A percentile compares a stretch with the other conserved stretches of the same genome.
These are phyloP conservation scores for Mimas tiliae DNA, from an alignment of 2,888 invertebrate genomes.

Conservation along the genomic window DNA sequence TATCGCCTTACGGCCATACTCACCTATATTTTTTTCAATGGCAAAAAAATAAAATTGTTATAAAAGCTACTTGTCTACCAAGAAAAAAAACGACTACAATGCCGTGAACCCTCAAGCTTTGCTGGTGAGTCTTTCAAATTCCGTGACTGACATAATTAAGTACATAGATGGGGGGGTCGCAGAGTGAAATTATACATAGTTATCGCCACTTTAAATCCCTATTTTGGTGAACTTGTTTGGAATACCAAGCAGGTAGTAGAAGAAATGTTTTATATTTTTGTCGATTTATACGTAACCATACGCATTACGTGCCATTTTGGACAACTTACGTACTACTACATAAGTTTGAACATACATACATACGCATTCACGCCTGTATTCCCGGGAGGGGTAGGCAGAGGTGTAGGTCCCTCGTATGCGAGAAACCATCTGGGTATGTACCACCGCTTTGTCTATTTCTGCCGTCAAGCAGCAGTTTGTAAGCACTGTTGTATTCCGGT, in stretches of 20 bases:
- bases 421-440: too few relatives aligned
- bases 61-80: slow-evolving; percentile 61
- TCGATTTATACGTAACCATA: background rate
- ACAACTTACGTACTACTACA: too few relatives aligned
- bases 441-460: too few relatives aligned
- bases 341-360: background rate
- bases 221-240: slow-evolving; percentile 70
- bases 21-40: slow-evolving; percentile 76
- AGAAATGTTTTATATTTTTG: slow-evolving; percentile 24
- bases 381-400: too few relatives aligned
- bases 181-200: slow-evolving; percentile 80
- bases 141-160: slow-evolving; percentile 84
- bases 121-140: slow-evolving; percentile 75
- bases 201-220: slow-evolving; percentile 80
- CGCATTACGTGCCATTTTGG: too few relatives aligned
- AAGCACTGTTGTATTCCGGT: too few relatives aligned
- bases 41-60: slow-evolving; percentile 71
- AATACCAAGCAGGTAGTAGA: slow-evolving; percentile 65
- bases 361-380: too few relatives aligned
- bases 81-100: slow-evolving; percentile 72
- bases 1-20: slow-evolving; percentile 73
- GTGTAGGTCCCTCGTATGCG: too few relatives aligned
- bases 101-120: slow-evolving; percentile 76
- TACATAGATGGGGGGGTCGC: slow-evolving; percentile 71
- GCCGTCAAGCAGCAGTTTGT: too few relatives aligned